These are phyloP conservation scores for Burhinus bistriatus DNA, from an alignment of 2,113 vertebrate species.

Conservation along the genomic window DNA sequence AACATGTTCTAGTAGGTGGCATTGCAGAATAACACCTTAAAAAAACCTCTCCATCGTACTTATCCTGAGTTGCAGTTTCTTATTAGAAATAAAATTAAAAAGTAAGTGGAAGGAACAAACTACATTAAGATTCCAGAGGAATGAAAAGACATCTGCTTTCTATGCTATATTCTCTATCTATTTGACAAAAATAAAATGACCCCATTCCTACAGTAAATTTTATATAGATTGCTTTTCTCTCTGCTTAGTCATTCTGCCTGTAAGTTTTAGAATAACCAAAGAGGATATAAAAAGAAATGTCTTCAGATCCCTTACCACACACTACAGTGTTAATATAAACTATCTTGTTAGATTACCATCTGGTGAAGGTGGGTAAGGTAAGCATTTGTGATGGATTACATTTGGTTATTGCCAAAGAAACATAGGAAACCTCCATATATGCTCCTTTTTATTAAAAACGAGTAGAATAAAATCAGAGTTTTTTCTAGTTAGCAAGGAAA, in stretches of 20 bases:
- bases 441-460: neutral
- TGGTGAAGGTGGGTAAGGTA: neutral
- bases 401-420: neutral
- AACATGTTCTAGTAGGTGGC: neutral
- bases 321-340: neutral
- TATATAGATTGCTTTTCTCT: constrained; percentile 30
- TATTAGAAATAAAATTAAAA: neutral
- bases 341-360: neutral
- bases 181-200: neutral
- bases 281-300: constrained; percentile 20
- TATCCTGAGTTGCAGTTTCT: neutral
- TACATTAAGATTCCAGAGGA: neutral
- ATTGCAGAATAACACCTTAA: neutral
- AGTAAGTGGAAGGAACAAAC: neutral
- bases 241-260: constrained; percentile 40
- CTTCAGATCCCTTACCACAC: constrained; percentile 30
- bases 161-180: constrained; percentile 14
- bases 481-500: neutral
- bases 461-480: neutral
- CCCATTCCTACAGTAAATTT: constrained; percentile 25
- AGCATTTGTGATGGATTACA: neutral
- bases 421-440: neutral
- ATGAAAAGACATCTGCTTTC: constrained; percentile 26
- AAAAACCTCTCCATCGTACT: neutral
- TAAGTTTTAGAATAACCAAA: constrained; percentile 24